Percentiles rank a stretch among this genome's conserved stretches.
phyloP scores from a whole-genome alignment of 2,797 vertebrate species.

The Pelochelys cantorii region DNA sequence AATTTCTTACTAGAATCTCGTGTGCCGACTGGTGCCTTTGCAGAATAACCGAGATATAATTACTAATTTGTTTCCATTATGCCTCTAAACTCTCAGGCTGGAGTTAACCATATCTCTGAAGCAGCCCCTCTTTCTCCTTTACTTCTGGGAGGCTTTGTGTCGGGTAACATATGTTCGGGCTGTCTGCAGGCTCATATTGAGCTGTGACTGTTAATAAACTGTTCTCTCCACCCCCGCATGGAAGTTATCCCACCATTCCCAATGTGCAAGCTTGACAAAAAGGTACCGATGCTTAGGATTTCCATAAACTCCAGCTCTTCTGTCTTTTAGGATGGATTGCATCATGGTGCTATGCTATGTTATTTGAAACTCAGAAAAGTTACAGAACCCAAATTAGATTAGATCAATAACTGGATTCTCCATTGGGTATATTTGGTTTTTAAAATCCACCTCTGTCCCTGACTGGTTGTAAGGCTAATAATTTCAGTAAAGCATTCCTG shows the following conservation, averaged over 20 bases:
- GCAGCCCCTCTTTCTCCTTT: conserved; percentile 25
- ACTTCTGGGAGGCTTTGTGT: conserved; percentile 51
- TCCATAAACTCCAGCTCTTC: neutral
- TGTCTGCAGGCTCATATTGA: conserved; percentile 53
- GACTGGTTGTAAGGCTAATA: neutral
- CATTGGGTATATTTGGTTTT: neutral
- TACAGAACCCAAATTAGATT: neutral
- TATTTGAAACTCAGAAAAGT: neutral
- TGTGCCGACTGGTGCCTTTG: conserved; percentile 39
- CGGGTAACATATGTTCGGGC: conserved; percentile 60
- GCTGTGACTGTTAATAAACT: conserved; percentile 70
- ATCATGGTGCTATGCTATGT: neutral
- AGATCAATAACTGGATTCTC: neutral
- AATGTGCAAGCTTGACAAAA: neutral
- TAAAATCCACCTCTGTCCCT: neutral
- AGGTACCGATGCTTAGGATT: neutral
- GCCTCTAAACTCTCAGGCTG: conserved; percentile 55
- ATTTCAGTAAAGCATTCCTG: neutral
- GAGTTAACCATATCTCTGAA: conserved; percentile 50
- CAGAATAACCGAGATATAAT: conserved; percentile 64
- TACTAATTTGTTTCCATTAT: conserved; percentile 71
- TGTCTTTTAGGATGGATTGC: neutral
- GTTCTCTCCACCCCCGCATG: conserved; percentile 30
- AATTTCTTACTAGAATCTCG: conserved; percentile 70
- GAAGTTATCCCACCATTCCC: neutral